These are phyloP conservation scores for Bicyclus anynana DNA, from an alignment of 1,140 invertebrate species.

Conservation along the genomic window DNA sequence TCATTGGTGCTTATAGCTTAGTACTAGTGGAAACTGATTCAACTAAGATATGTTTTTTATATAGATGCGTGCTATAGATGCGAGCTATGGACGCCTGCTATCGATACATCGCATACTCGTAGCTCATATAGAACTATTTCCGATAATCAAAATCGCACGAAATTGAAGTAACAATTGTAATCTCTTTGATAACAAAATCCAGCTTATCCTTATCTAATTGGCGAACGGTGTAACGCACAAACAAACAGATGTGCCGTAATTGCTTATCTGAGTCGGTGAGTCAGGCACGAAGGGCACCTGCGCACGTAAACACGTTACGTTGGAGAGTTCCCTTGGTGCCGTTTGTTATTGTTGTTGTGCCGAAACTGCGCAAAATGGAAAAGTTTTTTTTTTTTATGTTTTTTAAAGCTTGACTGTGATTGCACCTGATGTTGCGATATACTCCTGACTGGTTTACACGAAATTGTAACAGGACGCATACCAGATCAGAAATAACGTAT, in stretches of 20 bases:
- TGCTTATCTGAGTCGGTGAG: slow-evolving; percentile 1
- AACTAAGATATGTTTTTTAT: too few species aligned
- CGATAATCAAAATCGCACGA: neutral
- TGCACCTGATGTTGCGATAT: too few species aligned
- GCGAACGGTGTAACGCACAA: neutral
- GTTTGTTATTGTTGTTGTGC: neutral
- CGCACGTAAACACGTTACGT: neutral
- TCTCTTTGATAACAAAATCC: neutral
- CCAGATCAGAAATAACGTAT: too few species aligned
- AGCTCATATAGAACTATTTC: too few species aligned
- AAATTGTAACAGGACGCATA: too few species aligned
- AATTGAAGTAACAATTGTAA: neutral
- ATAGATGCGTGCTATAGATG: too few species aligned
- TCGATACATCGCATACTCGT: too few species aligned
- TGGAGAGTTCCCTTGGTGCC: neutral
- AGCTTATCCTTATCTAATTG: neutral
- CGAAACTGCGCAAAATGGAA: neutral
- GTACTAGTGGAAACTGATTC: too few species aligned
- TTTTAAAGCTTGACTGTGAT: too few species aligned
- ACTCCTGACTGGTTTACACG: too few species aligned
- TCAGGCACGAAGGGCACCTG: neutral
- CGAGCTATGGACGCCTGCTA: too few species aligned
- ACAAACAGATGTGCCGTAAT: neutral
- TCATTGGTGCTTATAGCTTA: too few species aligned
- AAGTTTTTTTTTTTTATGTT: neutral